These are phyloP conservation scores for Gopherus flavomarginatus DNA, from an alignment of 2,113 vertebrate genomes.

Conservation along the genomic window DNA sequence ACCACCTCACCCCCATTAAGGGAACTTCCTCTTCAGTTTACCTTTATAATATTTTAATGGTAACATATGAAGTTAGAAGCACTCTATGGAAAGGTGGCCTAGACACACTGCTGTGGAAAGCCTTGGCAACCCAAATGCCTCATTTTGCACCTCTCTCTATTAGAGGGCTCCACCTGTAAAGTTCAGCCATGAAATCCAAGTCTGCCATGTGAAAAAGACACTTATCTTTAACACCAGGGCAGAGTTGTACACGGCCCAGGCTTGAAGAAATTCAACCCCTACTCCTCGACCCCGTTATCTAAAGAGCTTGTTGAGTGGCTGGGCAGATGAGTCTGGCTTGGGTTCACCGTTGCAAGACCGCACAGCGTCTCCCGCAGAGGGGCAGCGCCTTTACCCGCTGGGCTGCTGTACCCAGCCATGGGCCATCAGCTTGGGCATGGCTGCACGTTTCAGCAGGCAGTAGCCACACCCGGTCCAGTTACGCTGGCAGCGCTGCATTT, in stretches of 20 bases:
- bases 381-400: background rate
- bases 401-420: background rate
- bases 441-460: too few species aligned
- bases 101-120: background rate
- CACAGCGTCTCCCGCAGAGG: rapidly evolving
- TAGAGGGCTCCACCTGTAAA: background rate
- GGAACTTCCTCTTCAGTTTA: background rate
- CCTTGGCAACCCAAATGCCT: background rate
- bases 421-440: rapidly evolving
- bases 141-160: background rate
- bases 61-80: background rate
- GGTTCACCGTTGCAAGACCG: rapidly evolving
- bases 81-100: background rate
- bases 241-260: background rate
- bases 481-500: rapidly evolving
- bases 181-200: too few species aligned
- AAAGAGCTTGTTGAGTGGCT: background rate
- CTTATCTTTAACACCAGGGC: background rate
- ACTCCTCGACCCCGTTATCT: background rate
- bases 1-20: background rate
- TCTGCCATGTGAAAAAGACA: background rate
- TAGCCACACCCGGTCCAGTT: too few species aligned
- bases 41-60: background rate
- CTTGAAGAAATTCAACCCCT: background rate
- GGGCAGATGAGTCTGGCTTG: background rate